Conservation (phyloP, 2,113 vertebrate species). For the Lagopus leucura region DNA sequence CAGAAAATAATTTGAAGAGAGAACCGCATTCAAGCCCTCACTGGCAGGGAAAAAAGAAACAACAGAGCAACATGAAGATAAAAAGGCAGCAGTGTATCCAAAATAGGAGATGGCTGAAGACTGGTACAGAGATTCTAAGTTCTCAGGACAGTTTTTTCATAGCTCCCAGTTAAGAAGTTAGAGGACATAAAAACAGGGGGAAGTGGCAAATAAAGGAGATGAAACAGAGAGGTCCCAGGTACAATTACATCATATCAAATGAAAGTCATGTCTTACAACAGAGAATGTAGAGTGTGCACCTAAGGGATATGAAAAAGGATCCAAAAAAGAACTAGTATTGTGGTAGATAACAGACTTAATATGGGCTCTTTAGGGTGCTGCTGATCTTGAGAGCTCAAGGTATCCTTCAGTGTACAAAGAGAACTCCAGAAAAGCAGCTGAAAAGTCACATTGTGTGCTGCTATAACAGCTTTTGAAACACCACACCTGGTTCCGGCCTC, state of each 20-base stretch:
- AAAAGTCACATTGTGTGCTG: neutral
- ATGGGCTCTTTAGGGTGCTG: no score
- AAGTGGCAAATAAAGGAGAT: neutral
- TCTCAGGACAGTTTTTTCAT: neutral
- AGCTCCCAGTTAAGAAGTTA: neutral
- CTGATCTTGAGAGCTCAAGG: neutral
- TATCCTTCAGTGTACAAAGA: neutral
- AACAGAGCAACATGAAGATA: neutral
- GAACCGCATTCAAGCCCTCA: neutral
- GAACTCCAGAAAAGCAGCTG: neutral
- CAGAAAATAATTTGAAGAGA: neutral
- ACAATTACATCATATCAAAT: neutral
- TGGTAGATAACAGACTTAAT: neutral
- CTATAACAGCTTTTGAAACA: neutral
- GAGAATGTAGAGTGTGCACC: neutral
- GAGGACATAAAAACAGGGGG: neutral
- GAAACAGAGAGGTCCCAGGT: neutral
- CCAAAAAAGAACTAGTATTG: neutral
- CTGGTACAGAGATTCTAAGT: neutral
- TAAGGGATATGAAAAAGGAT: neutral
- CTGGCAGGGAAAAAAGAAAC: neutral
- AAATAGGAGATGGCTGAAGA: neutral
- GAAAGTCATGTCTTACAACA: neutral
- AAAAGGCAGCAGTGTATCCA: neutral
- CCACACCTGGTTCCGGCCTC: neutral